Conservation (phyloP, 1,140 invertebrate species). For the Ips nitidus region DNA sequence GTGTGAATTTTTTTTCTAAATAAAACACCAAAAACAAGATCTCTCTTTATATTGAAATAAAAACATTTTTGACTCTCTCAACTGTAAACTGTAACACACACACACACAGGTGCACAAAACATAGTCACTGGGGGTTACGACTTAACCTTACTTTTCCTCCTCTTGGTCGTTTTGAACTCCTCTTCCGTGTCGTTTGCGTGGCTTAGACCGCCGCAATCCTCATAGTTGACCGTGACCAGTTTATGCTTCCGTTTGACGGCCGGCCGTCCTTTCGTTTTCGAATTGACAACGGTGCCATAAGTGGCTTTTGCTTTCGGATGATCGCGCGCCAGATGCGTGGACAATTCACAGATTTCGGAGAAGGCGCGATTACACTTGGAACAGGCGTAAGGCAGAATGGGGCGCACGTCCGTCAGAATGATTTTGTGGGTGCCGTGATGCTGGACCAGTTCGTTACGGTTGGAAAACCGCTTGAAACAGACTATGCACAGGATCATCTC, state of each 20-base stretch:
- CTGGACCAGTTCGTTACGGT: conserved; percentile 27
- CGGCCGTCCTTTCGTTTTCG: not conserved
- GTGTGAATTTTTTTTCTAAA: too few relatives aligned
- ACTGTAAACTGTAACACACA: too few relatives aligned
- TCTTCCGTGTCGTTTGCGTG: not conserved
- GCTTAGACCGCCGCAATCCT: conserved; percentile 26
- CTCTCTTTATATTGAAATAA: too few relatives aligned
- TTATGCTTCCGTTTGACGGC: conserved; percentile 2
- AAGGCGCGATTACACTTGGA: conserved; percentile 43
- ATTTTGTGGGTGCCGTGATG: conserved; percentile 40
- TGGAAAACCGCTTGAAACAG: conserved; percentile 37
- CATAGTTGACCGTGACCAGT: not conserved
- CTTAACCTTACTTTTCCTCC: not conserved
- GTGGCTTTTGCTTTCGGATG: conserved; percentile 22
- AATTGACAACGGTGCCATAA: not conserved
- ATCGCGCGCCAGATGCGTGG: conserved; percentile 36
- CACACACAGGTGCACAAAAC: too few relatives aligned
- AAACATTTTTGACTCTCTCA: too few relatives aligned
- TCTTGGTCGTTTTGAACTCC: not conserved
- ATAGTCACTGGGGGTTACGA: too few relatives aligned
- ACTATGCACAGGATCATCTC: conserved; percentile 38
- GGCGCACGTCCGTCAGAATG: conserved; percentile 15
- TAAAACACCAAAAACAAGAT: too few relatives aligned
- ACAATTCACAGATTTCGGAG: conserved; percentile 38
- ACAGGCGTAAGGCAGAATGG: conserved; percentile 41